A percentile compares a stretch with the other conserved stretches of the same genome.
These are phyloP conservation scores for Penaeus vannamei DNA, from an alignment of 1,140 invertebrate species.

Conservation along the genomic window DNA sequence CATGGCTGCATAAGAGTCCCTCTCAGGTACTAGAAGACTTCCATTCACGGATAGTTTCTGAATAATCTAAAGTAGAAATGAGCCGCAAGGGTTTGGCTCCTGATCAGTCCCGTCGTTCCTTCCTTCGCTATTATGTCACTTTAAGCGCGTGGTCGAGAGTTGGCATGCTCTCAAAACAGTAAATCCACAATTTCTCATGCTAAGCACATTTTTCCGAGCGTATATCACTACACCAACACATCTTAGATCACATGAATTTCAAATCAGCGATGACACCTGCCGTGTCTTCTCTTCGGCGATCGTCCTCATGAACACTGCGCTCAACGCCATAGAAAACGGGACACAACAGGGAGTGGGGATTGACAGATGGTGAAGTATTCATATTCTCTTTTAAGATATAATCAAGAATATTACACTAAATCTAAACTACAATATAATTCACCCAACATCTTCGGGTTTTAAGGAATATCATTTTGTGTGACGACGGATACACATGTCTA, in stretches of 20 bases:
- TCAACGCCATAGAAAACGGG: constrained; percentile 49
- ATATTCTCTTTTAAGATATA: background rate
- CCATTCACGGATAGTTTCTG: background rate
- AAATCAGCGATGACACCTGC: constrained; percentile 17
- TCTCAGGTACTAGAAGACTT: background rate
- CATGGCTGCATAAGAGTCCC: background rate
- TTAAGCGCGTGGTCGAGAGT: background rate
- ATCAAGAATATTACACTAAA: background rate
- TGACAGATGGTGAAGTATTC: constrained; percentile 41
- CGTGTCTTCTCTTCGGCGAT: background rate
- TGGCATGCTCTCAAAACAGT: constrained; percentile 38
- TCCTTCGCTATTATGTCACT: constrained; percentile 42
- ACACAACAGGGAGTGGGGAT: constrained; percentile 63
- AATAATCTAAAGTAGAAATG: background rate
- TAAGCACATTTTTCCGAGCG: constrained; percentile 21
- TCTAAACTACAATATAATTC: too few species aligned
- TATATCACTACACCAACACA: constrained; percentile 38
- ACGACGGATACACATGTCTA: too few species aligned
- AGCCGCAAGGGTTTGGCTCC: background rate
- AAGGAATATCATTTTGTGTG: too few species aligned
- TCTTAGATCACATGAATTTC: constrained; percentile 9
- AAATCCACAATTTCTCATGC: background rate
- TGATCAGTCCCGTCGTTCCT: background rate
- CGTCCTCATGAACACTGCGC: constrained; percentile 39
- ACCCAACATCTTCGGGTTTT: too few species aligned